A percentile compares a stretch with the other conserved stretches of the same genome.
phyloP scores from a whole-genome alignment of 2,888 invertebrate species.

The Disparrhopalites patrizii region DNA sequence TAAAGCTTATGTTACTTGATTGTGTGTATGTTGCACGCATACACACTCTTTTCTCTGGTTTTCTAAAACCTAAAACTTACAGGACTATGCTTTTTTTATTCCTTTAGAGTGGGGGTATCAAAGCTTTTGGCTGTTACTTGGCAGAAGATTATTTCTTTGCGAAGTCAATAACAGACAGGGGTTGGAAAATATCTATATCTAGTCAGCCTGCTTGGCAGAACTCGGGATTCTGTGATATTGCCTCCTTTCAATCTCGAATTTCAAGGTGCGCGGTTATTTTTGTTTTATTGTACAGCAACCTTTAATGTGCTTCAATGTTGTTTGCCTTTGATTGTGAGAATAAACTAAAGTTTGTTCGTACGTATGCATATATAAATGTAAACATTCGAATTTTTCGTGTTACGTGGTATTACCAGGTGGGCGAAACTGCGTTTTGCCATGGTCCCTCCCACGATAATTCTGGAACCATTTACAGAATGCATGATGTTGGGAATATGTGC shows the following conservation, averaged over 20 bases:
- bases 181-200: constrained; percentile 85
- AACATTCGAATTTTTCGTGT: not conserved
- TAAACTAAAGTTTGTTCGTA: too few relatives aligned
- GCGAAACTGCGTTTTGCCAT: constrained; percentile 92
- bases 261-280: constrained; percentile 51
- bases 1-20: not conserved
- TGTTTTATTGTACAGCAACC: too few relatives aligned
- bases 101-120: constrained; percentile 70
- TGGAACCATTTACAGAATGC: constrained; percentile 95
- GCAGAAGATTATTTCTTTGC: constrained; percentile 99
- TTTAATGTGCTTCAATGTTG: too few relatives aligned
- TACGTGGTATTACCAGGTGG: constrained; percentile 63
- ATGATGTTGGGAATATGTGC: constrained; percentile 87
- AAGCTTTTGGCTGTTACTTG: constrained; percentile 85
- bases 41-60: not conserved
- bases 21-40: not conserved
- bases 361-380: not conserved
- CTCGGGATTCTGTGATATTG: constrained; percentile 79
- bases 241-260: constrained; percentile 74
- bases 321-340: not conserved
- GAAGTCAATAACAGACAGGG: constrained; percentile 76
- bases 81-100: not conserved
- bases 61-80: not conserved
- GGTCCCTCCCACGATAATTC: constrained; percentile 82
- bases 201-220: constrained; percentile 96